Conservation (phyloP, 2,888 invertebrate genomes). For the Andrena minutula region DNA sequence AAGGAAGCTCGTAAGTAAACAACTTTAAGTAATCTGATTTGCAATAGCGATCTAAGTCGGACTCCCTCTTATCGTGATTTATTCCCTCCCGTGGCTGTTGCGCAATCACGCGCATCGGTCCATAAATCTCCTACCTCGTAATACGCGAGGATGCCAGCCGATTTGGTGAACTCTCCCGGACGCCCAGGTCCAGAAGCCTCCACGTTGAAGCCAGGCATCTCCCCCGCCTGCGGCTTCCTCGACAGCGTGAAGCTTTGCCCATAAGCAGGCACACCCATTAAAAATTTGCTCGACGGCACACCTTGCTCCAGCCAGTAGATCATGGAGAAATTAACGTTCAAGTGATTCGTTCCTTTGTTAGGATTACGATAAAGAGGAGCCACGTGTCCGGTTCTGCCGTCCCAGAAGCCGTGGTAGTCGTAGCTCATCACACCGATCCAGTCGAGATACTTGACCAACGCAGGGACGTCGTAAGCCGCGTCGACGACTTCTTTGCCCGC, state of each 20-base stretch:
- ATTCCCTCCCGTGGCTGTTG: neutral
- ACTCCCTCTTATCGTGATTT: neutral
- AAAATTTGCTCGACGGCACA: conserved; percentile 91
- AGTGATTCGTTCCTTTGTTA: conserved; percentile 91
- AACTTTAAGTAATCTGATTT: neutral
- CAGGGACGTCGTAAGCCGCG: conserved; percentile 92
- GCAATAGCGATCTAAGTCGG: neutral
- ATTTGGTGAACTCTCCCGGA: conserved; percentile 93
- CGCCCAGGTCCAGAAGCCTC: conserved; percentile 91
- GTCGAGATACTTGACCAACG: conserved; percentile 90
- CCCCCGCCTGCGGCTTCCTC: conserved; percentile 68
- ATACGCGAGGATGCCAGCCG: conserved; percentile 94
- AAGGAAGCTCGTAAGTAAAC: neutral
- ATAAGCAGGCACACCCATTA: conserved; percentile 95
- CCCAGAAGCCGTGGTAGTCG: conserved; percentile 96
- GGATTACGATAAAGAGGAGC: conserved; percentile 93
- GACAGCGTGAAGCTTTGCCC: conserved; percentile 92
- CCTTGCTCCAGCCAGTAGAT: conserved; percentile 95
- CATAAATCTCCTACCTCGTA: conserved; percentile 87
- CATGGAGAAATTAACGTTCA: conserved; percentile 94
- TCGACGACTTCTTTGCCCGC: conserved; percentile 95
- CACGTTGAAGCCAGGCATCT: conserved; percentile 88
- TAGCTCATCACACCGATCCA: conserved; percentile 97
- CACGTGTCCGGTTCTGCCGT: conserved; percentile 95
- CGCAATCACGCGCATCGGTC: no score